Evolutionary conservation across 2,113 vertebrate species (phyloP), one percentile per base, ranked within the genome.

Genomic region (Strix aluco): DNA sequence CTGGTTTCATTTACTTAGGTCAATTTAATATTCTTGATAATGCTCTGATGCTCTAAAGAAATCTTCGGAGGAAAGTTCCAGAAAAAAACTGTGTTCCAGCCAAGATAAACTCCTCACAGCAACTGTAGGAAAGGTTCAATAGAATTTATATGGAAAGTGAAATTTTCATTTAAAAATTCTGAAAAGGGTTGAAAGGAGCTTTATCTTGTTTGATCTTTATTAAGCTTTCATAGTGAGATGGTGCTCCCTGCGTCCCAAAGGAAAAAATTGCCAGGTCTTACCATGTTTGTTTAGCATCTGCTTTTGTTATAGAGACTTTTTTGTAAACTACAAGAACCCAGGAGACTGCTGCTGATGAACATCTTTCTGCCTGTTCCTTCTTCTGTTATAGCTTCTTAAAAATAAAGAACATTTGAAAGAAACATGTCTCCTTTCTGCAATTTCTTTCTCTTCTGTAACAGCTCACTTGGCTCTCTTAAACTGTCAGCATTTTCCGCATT

Each of bases 131-230:
- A 79, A 95, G 15, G 29, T 88, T 93, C 62, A 36, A 30, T 46
- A 63, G 30, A 82, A 94, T 67, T 83, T 71, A 94, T 36, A 72
- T 44, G 38, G 30, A 63, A 94, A 90, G 52, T 40, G 59, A 62
- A 62, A 70, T 88, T 96, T 95, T 95, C 7, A 94, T 95, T 94
- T 92, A 18, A 88, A 96, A 92, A 92, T 20, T n/a, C 61, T 70
- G 36, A 79, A 65, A 81, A 71, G 15, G 38, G 16, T 66, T 88
- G 59, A 91, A 88, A 91, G 65, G 26, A 88, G 42, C 26, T 69
- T 78, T 91, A 88, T 69, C 51, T 93, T 67, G 61, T 93, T 95
- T 89, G 69, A 88, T 84, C 42, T 57, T 78, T 86, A 54, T 62
- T 79, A 88, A 57, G 27, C 81, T 91, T 88, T 95, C 67, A 79